These are phyloP conservation scores for Scotopteryx bipunctaria DNA, from an alignment of 2,888 invertebrate species.

Conservation along the genomic window DNA sequence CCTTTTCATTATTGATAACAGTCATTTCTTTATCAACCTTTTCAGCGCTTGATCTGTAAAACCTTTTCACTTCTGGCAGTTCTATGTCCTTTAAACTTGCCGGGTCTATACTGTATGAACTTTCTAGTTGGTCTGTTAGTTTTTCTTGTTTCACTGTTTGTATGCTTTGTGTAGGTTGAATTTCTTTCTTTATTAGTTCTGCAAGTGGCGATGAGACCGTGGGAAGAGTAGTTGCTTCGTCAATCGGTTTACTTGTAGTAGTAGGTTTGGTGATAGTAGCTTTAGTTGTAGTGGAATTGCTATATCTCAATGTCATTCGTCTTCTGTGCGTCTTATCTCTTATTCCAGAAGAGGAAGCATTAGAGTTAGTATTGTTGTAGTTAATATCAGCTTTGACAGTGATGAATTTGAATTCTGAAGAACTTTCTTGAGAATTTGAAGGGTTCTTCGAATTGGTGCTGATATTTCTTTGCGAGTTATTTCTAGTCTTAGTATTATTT, in stretches of 20 bases:
- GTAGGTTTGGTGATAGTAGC: slow-evolving; percentile 33
- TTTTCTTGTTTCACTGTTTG: slow-evolving; percentile 53
- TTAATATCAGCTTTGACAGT: slow-evolving; percentile 61
- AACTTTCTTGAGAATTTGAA: slow-evolving; percentile 43
- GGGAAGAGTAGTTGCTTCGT: slow-evolving; percentile 10
- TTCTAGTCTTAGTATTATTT: slow-evolving; percentile 45
- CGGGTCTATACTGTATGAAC: slow-evolving; percentile 47
- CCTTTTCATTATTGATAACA: slow-evolving; percentile 66
- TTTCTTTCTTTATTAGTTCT: slow-evolving; percentile 64
- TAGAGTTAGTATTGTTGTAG: slow-evolving; percentile 48
- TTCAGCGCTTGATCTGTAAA: slow-evolving; percentile 74
- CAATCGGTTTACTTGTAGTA: slow-evolving; percentile 31
- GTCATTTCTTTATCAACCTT: slow-evolving; percentile 59
- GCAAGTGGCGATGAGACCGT: slow-evolving; percentile 41
- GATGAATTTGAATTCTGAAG: slow-evolving; percentile 52
- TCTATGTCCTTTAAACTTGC: slow-evolving; percentile 14
- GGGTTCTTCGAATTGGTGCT: slow-evolving; percentile 35
- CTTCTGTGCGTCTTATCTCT: slow-evolving; percentile 63
- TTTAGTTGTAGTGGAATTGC: slow-evolving; percentile 43
- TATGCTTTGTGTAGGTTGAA: slow-evolving; percentile 54
- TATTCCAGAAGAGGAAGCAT: slow-evolving; percentile 53
- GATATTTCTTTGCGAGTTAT: slow-evolving; percentile 39
- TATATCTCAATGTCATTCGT: slow-evolving; percentile 62
- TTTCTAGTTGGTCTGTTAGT: slow-evolving; percentile 62
- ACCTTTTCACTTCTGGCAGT: slow-evolving; percentile 58